Evolutionary conservation across 1,140 invertebrate species (phyloP), one percentile per base, ranked within the genome.

Genomic region (Olivierus martensii): DNA sequence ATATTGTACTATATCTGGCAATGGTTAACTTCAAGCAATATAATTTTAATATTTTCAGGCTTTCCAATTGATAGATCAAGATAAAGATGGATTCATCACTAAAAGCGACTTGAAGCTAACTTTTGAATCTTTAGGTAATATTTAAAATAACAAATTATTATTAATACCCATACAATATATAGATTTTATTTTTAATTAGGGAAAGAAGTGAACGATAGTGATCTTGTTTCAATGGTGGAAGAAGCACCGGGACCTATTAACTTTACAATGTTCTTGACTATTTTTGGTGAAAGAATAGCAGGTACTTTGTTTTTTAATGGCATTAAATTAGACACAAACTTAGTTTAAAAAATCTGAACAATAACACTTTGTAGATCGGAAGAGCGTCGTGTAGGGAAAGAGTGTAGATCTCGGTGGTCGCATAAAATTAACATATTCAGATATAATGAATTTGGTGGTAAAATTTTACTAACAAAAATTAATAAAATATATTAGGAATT

Each of bases 51-150:
- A 42, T 22, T 56, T 52, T 6, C 18, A 56, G 55, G 55, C 55
- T 85, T 97, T 97, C 82, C 82, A 86, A 71, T 81, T 97, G 67
- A 97, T 98, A 82, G 93, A 98, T 76, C 82, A 86, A 72, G 88
- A 97, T 77, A 92, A 95, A 74, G 93, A 98, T 72, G 90, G 58
- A 15, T 57, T 55, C 12, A 57, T 54, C 22, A 42, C 51, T 18
- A 54, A 57, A 12, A 22, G 38, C n/a, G 55, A 56, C 22, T 41
- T 56, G 22, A 52, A 52, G 18, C n/a, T 52, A 22, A 56, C 55
- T 10, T 56, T 56, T 41, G 55, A 56, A 18, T 18, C 51, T 9
- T 38, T 56, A 46, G 55, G 55, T 46, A 41, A 45, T n/a, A 28
- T n/a, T n/a, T n/a, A n/a, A n/a, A n/a, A n/a, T n/a, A n/a, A 38